Base-by-base conservation (phyloP, 2,113 vertebrate species). In the Nerophis lumbriciformis region DNA sequence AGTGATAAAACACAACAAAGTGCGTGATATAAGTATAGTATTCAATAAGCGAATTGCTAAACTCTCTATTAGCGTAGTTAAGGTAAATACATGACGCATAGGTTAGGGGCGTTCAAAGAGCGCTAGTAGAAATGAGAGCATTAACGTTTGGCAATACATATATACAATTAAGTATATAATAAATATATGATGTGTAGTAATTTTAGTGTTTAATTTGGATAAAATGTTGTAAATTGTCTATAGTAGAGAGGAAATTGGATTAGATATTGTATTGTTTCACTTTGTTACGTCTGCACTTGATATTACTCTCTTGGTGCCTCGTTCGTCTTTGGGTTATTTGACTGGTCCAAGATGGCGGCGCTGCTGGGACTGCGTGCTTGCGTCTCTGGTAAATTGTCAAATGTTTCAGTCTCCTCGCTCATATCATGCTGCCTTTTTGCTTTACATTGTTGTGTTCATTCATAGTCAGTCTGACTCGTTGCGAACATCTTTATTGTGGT, bases 281-380 rank as follows among this genome's bases (percentile, higher is more conserved):
- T 21, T 11, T 11, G 44, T 53, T 57, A n/a, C 38, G 38, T 3
- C 51, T 6, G 10, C n/a, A 57, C 55, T 19, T 13, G 10, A 10
- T 6, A 13, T 1, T 5, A 36, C 1, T 47, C 13, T 80, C 79
- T 80, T 82, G 50, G 44, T 1, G 1, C 21, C 5, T 8, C 0
- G 0, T 1, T 63, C 3, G 0, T 75, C 85, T 84, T 66, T 47
- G 71, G 15, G 53, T 74, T 60, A 55, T 37, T 39, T 39, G 47
- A 54, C 35, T 54, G 63, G 3, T 75, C 63, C 76, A 90, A 91
- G 80, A 92, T 92, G 91, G 90, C 90, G 65, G 79, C 87, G 84
- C 84, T 91, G n/a, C 69, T 89, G 42, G 82, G 87, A 0, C 6
- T 91, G 37, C 89, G 91, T 69, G 88, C 89, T 36, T 89, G 86